phyloP scores from a whole-genome alignment of 2,113 vertebrate genomes.

The Trematocara stigmaticum region DNA sequence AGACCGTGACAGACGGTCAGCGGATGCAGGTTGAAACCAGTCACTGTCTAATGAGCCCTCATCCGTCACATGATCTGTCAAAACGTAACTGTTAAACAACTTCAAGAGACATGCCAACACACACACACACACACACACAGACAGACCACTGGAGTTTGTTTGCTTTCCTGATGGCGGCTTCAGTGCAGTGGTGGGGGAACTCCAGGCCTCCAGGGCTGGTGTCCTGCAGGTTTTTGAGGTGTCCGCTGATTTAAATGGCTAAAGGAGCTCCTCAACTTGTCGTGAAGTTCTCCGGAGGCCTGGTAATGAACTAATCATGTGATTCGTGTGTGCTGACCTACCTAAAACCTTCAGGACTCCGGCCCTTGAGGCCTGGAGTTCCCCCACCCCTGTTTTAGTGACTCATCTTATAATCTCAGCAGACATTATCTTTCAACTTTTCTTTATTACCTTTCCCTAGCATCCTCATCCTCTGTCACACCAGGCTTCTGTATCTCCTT shows the following conservation, averaged over 20 bases:
- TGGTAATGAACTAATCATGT: not conserved
- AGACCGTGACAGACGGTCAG: not conserved
- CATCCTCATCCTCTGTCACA: not conserved
- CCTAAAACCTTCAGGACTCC: not conserved
- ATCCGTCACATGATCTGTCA: not conserved
- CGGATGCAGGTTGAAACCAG: not conserved
- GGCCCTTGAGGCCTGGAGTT: not conserved
- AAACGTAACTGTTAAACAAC: not conserved
- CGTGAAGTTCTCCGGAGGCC: not conserved
- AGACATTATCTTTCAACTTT: not conserved
- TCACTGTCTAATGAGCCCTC: not conserved
- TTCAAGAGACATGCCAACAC: not conserved
- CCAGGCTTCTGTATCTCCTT: not conserved
- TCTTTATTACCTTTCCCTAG: not conserved
- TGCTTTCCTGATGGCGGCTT: not conserved
- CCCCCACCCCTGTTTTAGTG: not conserved
- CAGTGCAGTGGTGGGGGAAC: not conserved
- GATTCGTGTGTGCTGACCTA: not conserved
- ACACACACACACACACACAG: accelerated
- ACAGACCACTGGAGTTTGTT: not conserved
- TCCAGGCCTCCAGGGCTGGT: accelerated
- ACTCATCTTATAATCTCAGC: not conserved
- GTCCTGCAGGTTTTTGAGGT: not conserved
- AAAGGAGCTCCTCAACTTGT: not conserved
- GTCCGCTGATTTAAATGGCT: not conserved